Conservation (phyloP, 2,797 vertebrate species). For the Philypnodon macrostomus region DNA sequence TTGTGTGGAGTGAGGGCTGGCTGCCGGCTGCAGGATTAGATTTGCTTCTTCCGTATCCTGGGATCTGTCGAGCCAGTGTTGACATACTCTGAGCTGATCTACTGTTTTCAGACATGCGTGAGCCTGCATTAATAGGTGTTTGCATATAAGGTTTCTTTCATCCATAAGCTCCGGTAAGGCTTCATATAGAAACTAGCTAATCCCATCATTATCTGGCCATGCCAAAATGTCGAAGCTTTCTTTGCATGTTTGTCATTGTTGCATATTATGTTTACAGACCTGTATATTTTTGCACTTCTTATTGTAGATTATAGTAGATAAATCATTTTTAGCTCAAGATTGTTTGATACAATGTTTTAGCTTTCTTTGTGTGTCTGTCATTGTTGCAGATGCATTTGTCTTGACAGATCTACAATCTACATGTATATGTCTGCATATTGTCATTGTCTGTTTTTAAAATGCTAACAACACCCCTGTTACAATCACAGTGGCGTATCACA, state of each 20-base stretch:
- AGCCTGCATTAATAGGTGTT: slow-evolving; percentile 71
- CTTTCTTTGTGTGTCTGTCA: too few relatives aligned
- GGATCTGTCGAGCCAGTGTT: slow-evolving; percentile 59
- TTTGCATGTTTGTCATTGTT: slow-evolving; percentile 12
- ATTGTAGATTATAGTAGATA: too few relatives aligned
- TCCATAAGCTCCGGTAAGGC: slow-evolving; percentile 36
- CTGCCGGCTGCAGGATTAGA: slow-evolving; percentile 55
- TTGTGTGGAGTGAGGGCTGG: slow-evolving; percentile 26
- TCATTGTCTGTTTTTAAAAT: slow-evolving; percentile 11
- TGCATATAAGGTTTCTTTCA: slow-evolving; percentile 51
- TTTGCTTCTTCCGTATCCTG: slow-evolving; percentile 59
- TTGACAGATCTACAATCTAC: too few relatives aligned
- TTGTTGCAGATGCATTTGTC: too few relatives aligned
- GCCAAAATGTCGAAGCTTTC: slow-evolving; percentile 16
- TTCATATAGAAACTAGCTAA: slow-evolving; percentile 38
- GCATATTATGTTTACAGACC: slow-evolving; percentile 7
- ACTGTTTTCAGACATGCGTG: slow-evolving; percentile 65
- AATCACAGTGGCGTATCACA: slow-evolving; percentile 4
- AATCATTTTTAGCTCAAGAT: too few relatives aligned
- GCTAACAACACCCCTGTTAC: slow-evolving; percentile 8
- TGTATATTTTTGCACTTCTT: too few relatives aligned
- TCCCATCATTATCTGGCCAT: slow-evolving; percentile 34
- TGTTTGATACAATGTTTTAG: too few relatives aligned
- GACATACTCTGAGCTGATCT: slow-evolving; percentile 59
- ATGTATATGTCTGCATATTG: slow-evolving; percentile 1